Conservation (phyloP, 2,113 vertebrate species). For the Leptobrachium leishanense region DNA sequence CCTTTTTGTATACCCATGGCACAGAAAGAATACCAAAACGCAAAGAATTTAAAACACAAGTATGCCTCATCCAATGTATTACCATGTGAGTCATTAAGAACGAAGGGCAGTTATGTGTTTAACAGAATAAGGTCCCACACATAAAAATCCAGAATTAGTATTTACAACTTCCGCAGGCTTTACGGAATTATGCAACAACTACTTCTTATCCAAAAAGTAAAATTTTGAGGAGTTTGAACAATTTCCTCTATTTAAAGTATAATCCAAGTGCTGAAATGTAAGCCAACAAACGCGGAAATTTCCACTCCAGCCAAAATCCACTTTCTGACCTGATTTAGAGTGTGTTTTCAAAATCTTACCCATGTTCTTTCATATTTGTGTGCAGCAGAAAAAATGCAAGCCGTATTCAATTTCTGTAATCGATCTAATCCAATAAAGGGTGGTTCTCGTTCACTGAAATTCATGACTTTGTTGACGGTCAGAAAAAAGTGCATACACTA, state of each 20-base stretch:
- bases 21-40: no score
- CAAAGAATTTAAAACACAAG: neutral
- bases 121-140: slow-evolving; percentile 17
- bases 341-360: slow-evolving; percentile 17
- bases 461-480: neutral
- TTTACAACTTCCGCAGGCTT: slow-evolving; percentile 34
- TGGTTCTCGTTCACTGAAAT: neutral
- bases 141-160: slow-evolving; percentile 29
- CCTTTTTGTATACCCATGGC: no score
- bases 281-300: slow-evolving; percentile 38
- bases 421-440: slow-evolving; percentile 5
- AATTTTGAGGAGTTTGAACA: slow-evolving; percentile 40
- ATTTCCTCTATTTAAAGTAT: slow-evolving; percentile 44
- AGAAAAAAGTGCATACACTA: no score
- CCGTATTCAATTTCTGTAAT: slow-evolving; percentile 1
- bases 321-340: slow-evolving; percentile 23
- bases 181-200: slow-evolving; percentile 44
- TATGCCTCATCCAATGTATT: slow-evolving; percentile 3
- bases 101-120: slow-evolving; percentile 38
- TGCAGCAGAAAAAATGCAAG: neutral
- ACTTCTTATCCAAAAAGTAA: slow-evolving; percentile 36
- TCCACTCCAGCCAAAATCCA: slow-evolving; percentile 27
- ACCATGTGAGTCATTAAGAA: slow-evolving; percentile 6
- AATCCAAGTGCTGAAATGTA: slow-evolving; percentile 26
- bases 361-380: slow-evolving; percentile 4